A percentile compares a stretch with the other conserved stretches of the same genome.
These are phyloP conservation scores for Drosophila fulvimacula DNA, from an alignment of 2,888 invertebrate species.

Conservation along the genomic window DNA sequence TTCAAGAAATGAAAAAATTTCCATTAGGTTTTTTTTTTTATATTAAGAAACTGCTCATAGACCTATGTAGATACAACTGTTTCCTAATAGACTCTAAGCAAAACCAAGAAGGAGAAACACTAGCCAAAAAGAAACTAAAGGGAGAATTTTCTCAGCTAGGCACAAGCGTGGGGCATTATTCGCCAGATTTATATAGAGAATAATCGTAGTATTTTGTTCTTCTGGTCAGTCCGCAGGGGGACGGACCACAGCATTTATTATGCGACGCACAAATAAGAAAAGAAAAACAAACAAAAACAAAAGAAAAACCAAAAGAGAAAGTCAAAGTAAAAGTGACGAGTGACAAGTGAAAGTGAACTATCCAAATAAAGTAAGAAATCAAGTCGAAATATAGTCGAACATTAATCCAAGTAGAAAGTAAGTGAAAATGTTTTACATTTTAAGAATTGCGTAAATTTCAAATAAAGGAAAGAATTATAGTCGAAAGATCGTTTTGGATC, in stretches of 20 bases:
- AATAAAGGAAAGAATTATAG: slow-evolving; percentile 44
- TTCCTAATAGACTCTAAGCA: slow-evolving; percentile 77
- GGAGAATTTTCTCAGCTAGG: slow-evolving; percentile 24
- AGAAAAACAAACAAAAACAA: neutral
- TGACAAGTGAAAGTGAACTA: slow-evolving; percentile 29
- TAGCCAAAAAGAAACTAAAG: slow-evolving; percentile 61
- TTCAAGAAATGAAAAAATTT: slow-evolving; percentile 32
- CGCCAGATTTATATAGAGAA: neutral
- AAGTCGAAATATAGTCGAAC: slow-evolving; percentile 17
- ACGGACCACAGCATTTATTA: slow-evolving; percentile 81
- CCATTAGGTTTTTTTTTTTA: slow-evolving; percentile 53
- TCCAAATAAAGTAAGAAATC: slow-evolving; percentile 24
- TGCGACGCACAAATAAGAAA: slow-evolving; percentile 81
- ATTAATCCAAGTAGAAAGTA: slow-evolving; percentile 57
- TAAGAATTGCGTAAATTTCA: slow-evolving; percentile 64
- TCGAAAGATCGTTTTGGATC: slow-evolving; percentile 26
- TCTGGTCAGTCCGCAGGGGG: slow-evolving; percentile 7
- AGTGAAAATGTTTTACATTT: slow-evolving; percentile 73
- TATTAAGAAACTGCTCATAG: slow-evolving; percentile 64
- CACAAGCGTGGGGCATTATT: neutral
- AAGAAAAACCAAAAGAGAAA: neutral
- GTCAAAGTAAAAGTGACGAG: neutral
- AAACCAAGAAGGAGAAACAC: slow-evolving; percentile 60
- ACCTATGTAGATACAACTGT: slow-evolving; percentile 81
- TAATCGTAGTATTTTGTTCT: slow-evolving; percentile 38